Base-by-base conservation (phyloP, 2,113 vertebrate species). In the Gavia stellata region DNA sequence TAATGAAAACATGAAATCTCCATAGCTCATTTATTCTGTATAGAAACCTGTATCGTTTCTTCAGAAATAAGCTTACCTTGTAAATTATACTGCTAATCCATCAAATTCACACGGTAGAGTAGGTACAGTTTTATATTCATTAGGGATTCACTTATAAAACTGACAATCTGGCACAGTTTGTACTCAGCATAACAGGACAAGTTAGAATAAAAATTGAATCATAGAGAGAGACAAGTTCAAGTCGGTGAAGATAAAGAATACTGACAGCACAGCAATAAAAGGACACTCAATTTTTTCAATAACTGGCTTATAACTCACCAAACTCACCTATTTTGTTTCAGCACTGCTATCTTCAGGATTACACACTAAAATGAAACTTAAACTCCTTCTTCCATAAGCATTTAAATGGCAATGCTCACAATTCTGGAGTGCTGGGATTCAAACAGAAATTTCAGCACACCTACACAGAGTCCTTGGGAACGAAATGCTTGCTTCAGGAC, bases 1-100 rank as follows among this genome's bases (percentile, higher is more conserved):
- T 70, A 96, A 81, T 58, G 42, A 95, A 96, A 96, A 90, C 47
- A 88, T 34, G 33, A 81, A 88, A 66, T 94, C 72, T 88, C 70
- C 80, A 83, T 85, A 88, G 65, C 70, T 92, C 62, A 90, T 81
- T 80, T 79, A 53, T 55, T 81, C 80, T 73, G 62, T 49, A 83
- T 45, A 89, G 95, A 70, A 95, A 81, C 53, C 25, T 49, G 67
- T 65, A 81, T 90, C 0, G 14, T 73, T 92, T 97, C 88, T 91
- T 66, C 28, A 96, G 87, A 83, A 95, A 74, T 40, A 61, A 96
- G 34, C 66, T 92, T 91, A 92, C 62, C 40, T 68, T 70, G 40
- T 94, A 94, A 95, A 81, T 90, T 91, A 88, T 45, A 85, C 59
- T 65, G 83, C 80, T 95, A 92, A 95, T 85, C 85, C 91, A 94